Conservation (phyloP, 2,888 invertebrate species). For the Drosophila greeni region DNA sequence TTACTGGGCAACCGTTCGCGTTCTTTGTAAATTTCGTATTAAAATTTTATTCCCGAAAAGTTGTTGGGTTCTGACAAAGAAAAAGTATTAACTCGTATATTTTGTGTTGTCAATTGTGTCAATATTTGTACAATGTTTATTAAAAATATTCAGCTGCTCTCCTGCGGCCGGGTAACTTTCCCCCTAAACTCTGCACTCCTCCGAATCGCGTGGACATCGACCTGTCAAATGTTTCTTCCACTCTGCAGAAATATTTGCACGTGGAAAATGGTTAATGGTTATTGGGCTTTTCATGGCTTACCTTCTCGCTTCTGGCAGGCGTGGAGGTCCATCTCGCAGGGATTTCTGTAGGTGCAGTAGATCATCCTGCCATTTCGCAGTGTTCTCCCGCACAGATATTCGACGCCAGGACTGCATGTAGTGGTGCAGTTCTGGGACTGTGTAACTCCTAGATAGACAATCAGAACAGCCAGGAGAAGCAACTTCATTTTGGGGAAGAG, state of each 20-base stretch:
- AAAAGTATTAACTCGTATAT: conserved; percentile 25
- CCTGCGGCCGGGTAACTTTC: conserved; percentile 17
- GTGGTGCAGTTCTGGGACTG: background rate
- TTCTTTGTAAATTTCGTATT: conserved; percentile 34
- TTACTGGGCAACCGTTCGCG: conserved; percentile 15
- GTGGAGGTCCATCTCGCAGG: conserved; percentile 27
- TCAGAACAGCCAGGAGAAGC: conserved; percentile 3
- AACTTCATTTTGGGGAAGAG: conserved; percentile 16
- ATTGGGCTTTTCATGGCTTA: background rate
- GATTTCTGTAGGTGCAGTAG: conserved; percentile 27
- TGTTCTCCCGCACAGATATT: conserved; percentile 31
- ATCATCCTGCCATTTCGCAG: conserved; percentile 21
- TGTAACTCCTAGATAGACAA: conserved; percentile 3
- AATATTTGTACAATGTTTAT: conserved; percentile 41
- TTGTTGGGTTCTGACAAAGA: conserved; percentile 16
- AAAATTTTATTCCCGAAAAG: conserved; percentile 23
- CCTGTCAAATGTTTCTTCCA: conserved; percentile 34
- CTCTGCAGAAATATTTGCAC: conserved; percentile 14
- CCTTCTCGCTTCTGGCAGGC: conserved; percentile 34
- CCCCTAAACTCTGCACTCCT: conserved; percentile 19
- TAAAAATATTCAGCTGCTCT: conserved; percentile 35
- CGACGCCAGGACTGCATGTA: background rate
- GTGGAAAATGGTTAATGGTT: background rate
- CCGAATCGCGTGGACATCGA: conserved; percentile 35
- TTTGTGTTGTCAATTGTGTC: conserved; percentile 44